Evolutionary conservation across 2,888 invertebrate species (phyloP).

Genomic region (Harmothoe impar): DNA sequence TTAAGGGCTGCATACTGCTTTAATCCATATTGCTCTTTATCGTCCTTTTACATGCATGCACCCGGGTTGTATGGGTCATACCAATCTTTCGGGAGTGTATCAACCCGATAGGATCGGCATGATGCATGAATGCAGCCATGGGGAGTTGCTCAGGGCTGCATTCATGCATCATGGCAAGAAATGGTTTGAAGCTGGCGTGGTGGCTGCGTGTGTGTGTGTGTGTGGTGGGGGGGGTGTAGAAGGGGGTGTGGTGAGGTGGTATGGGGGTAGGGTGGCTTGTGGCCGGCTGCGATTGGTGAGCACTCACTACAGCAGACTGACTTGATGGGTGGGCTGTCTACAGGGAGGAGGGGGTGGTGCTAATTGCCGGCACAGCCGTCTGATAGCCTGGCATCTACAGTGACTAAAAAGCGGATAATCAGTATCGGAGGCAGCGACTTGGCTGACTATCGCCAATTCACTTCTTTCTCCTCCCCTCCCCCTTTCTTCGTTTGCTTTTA

Average conservation of each 20-base stretch:
- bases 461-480: background rate
- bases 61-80: too few species aligned
- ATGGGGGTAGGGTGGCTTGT: background rate
- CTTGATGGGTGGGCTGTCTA: background rate
- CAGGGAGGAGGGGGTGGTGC: background rate
- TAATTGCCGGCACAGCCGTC: background rate
- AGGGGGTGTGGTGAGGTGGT: background rate
- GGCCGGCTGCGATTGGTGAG: background rate
- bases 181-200: too few species aligned
- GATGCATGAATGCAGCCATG: too few species aligned
- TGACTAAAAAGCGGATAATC: constrained; percentile 5
- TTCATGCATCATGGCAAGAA: too few species aligned
- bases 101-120: too few species aligned
- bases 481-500: background rate
- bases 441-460: constrained; percentile 22
- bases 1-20: too few species aligned
- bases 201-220: background rate
- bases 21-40: too few species aligned
- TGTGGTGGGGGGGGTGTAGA: background rate
- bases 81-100: too few species aligned
- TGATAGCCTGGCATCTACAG: background rate
- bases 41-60: too few species aligned
- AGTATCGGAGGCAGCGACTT: background rate
- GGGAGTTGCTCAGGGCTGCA: too few species aligned
- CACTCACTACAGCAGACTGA: background rate